Percentiles rank a stretch among this genome's conserved stretches.
Conservation (phyloP, 2,888 invertebrate species). For the Cynaeus angustus region DNA sequence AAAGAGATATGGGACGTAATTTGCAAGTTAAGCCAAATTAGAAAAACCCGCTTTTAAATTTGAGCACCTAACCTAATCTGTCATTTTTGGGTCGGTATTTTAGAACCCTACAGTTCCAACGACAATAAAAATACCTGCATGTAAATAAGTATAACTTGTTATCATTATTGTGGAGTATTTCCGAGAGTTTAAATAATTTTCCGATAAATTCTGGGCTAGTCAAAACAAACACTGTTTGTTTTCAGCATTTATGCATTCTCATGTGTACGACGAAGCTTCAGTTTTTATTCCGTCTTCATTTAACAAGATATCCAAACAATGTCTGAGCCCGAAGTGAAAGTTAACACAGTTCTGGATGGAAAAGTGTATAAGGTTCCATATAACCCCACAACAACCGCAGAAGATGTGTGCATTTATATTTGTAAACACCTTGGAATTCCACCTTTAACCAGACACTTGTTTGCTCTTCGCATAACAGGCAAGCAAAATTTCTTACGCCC, state of each 20-base stretch:
- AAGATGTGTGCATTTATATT: conserved; percentile 81
- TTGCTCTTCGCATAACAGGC: conserved; percentile 81
- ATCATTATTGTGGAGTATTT: conserved; percentile 23
- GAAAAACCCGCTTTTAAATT: background rate
- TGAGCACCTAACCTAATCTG: too few species aligned
- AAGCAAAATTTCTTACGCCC: conserved; percentile 82
- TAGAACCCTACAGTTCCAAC: background rate
- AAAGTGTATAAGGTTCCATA: conserved; percentile 57
- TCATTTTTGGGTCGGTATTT: too few species aligned
- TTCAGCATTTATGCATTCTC: background rate
- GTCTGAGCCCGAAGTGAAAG: conserved; percentile 45
- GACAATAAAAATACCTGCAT: conserved; percentile 1
- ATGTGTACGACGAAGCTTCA: background rate
- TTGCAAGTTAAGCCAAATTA: background rate
- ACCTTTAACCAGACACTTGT: conserved; percentile 85
- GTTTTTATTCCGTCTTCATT: background rate
- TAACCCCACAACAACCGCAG: conserved; percentile 73
- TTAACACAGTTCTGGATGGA: conserved; percentile 50
- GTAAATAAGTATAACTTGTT: conserved; percentile 1
- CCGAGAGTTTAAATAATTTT: conserved; percentile 13
- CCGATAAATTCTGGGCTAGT: conserved; percentile 3
- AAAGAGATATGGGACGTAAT: too few species aligned
- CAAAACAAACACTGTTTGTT: conserved; percentile 7
- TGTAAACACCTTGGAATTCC: conserved; percentile 84
- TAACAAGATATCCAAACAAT: conserved; percentile 39